Conservation (phyloP, 2,797 vertebrate species). For the Sebastes minor region DNA sequence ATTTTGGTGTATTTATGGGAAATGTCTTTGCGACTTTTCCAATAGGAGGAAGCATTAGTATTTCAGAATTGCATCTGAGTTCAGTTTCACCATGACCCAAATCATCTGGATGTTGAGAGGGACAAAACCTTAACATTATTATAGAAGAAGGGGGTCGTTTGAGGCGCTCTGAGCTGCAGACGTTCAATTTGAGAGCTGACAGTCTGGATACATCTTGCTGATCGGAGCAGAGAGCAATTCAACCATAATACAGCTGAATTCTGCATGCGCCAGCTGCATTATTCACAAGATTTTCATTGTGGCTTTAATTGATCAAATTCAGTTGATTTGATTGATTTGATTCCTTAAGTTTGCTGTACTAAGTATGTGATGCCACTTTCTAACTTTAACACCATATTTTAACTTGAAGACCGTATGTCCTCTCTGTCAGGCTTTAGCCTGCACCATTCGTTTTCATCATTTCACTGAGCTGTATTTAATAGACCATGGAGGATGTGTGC, state of each 20-base stretch:
- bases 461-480: slow-evolving; percentile 67
- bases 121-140: slow-evolving; percentile 31
- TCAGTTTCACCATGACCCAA: slow-evolving; percentile 21
- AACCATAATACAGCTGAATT: slow-evolving; percentile 19
- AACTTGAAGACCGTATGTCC: slow-evolving; percentile 45
- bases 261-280: slow-evolving; percentile 9
- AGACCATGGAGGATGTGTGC: slow-evolving; percentile 47
- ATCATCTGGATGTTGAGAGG: slow-evolving; percentile 45
- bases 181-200: slow-evolving; percentile 56
- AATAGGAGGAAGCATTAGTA: neutral
- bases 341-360: slow-evolving; percentile 12
- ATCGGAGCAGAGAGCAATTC: slow-evolving; percentile 46
- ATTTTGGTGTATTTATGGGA: slow-evolving; percentile 20
- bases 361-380: slow-evolving; percentile 31
- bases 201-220: slow-evolving; percentile 39
- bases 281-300: slow-evolving; percentile 18
- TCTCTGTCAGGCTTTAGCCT: slow-evolving; percentile 50
- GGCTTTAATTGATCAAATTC: slow-evolving; percentile 32
- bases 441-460: slow-evolving; percentile 65
- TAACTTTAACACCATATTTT: slow-evolving; percentile 39
- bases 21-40: slow-evolving; percentile 15
- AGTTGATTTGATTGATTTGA: slow-evolving; percentile 43
- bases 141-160: slow-evolving; percentile 29
- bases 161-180: slow-evolving; percentile 45
- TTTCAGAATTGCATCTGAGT: slow-evolving; percentile 25